Base-by-base conservation (phyloP, 2,888 invertebrate species). In the Diadromus collaris region DNA sequence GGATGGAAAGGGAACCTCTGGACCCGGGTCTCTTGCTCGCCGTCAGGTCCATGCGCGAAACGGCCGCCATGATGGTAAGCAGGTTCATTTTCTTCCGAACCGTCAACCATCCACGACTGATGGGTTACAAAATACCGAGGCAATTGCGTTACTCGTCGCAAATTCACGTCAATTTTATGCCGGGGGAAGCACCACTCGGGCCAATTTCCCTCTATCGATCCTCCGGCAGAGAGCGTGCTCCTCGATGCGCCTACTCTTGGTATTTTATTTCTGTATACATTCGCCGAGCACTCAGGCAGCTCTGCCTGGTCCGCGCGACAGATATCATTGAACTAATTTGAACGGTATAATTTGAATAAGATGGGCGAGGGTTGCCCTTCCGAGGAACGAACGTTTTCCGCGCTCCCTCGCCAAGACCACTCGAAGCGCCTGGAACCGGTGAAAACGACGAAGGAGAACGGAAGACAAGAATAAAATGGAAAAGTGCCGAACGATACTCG, bases 1-100 rank as follows among this genome's bases (percentile, higher is more conserved):
- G 92, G 92, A 92, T 92, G 91, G 92, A 92, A 82, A 90, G 91
- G 71, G 91, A 92, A 85, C 91, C 92, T 21, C 88, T 92, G 78
- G 92, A 92, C 84, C 92, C 92, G 29, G 89, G 89, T 79, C 84
- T 90, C 24, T 84, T 90, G 72, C 86, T 90, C 61, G 86, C 88
- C 58, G 87, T 88, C 81, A 89, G 90, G 79, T 89, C 90, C 80
- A 89, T 90, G 87, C 89, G 90, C 82, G 89, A 89, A 85, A 89
- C 88, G 38, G 90, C 89, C 72, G 85, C 85, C 69, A 85, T 88
- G 76, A 88, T 89, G 90, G 90, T 90, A 89, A 87, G 88, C 86
- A 51, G 69, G 56, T n/a, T 58, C 48, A 29, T 61, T 75, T 44
- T 10, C 24, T 9, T 21, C 16, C 48, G 60, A 44, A 41, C 60